Evolutionary conservation across 2,888 invertebrate species (phyloP).

Genomic region (Tipula helvola): DNA sequence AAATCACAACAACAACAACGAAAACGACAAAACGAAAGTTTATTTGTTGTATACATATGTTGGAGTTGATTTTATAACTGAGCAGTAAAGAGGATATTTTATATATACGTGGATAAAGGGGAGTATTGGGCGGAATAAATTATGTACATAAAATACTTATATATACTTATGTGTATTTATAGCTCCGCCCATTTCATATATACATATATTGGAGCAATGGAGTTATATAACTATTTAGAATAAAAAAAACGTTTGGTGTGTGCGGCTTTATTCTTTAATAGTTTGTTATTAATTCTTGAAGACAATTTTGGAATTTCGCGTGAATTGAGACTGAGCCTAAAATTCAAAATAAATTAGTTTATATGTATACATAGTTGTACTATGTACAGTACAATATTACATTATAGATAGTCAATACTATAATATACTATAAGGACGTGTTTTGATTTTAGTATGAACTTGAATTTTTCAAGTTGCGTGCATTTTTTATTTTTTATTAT

Average conservation of each 20-base stretch:
- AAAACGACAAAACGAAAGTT: background rate
- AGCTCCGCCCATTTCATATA: background rate
- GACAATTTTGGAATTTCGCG: background rate
- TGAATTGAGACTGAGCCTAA: background rate
- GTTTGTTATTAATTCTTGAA: background rate
- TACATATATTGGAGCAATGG: background rate
- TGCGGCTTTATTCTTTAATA: background rate
- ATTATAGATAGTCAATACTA: background rate
- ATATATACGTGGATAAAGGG: background rate
- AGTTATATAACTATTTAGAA: background rate
- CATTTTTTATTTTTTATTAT: background rate
- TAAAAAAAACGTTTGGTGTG: background rate
- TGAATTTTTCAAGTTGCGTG: background rate
- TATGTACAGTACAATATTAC: background rate
- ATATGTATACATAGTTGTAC: background rate
- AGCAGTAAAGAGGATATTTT: background rate
- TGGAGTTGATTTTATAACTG: slow-evolving; percentile 8
- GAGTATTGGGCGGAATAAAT: background rate
- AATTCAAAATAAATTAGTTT: background rate
- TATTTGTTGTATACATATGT: background rate
- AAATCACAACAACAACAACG: background rate
- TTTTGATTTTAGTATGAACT: background rate
- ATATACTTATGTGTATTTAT: background rate
- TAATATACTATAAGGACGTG: background rate
- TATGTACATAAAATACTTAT: background rate